Conservation (phyloP, 1,140 invertebrate species). For the Neomicropteryx cornuta region DNA sequence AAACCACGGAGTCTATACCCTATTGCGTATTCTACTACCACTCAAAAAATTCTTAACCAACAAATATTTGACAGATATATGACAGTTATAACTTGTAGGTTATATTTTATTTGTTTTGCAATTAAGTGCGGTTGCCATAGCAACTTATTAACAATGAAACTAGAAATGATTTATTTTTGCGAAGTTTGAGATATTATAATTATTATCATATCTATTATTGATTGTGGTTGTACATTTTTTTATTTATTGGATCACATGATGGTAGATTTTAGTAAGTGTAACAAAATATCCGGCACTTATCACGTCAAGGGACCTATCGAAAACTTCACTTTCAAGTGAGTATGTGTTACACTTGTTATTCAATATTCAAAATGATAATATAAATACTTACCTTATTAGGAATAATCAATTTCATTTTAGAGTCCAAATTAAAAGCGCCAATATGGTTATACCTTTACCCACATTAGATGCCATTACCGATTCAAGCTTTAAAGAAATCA, state of each 20-base stretch:
- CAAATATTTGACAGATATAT: too few relatives aligned
- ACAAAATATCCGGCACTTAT: slow-evolving; percentile 24
- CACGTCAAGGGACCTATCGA: slow-evolving; percentile 24
- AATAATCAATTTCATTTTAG: slow-evolving; percentile 20
- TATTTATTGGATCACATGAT: slow-evolving; percentile 12
- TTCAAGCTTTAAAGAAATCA: slow-evolving; percentile 14
- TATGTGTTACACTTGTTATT: too few relatives aligned
- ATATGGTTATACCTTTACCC: slow-evolving; percentile 23
- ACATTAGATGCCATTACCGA: slow-evolving; percentile 26
- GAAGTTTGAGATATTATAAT: not conserved
- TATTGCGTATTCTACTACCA: too few relatives aligned
- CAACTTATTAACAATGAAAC: not conserved
- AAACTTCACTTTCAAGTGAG: slow-evolving; percentile 24
- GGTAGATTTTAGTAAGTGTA: slow-evolving; percentile 23
- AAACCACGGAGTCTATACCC: too few relatives aligned
- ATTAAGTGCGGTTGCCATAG: not conserved
- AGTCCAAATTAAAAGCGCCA: slow-evolving; percentile 25
- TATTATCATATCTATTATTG: not conserved
- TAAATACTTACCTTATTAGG: slow-evolving; percentile 2
- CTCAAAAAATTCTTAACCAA: too few relatives aligned
- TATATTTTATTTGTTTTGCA: not conserved
- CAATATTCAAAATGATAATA: too few relatives aligned
- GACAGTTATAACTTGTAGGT: slow-evolving; percentile 8
- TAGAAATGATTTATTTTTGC: not conserved
- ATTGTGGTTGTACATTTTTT: not conserved